Evolutionary conservation across 2,797 vertebrate species (phyloP), one percentile per base, ranked within the genome.

Genomic region (Coilia nasus): DNA sequence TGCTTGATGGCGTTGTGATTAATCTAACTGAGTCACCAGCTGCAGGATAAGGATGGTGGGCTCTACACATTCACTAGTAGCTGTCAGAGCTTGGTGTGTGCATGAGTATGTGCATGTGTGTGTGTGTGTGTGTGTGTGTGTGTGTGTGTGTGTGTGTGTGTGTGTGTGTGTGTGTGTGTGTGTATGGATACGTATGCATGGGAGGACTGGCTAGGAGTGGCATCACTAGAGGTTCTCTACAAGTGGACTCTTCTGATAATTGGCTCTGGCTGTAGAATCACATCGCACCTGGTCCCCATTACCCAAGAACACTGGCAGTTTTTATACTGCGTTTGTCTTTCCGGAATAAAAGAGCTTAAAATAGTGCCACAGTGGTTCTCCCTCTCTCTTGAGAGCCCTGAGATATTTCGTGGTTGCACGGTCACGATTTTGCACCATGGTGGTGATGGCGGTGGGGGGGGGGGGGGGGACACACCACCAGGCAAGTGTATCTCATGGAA

Each of bases 261-360:
- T 93, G 90, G 83, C 47, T 88, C 87, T 89, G 85, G 89, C 91
- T 84, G 91, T 85, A 88, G 90, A 91, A 91, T 94, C 90, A 90
- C 89, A 91, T 92, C 81, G 87, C 90, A 90, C 91, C 87, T 85
- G 89, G 87, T 64, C 90, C 88, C 90, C 88, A 88, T 90, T 82
- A 89, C 87, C 67, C 0, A 86, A 82, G 88, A 93, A 93, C 90
- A 91, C 85, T 3, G 90, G 90, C 85, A 91, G 89, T 93, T 92
- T 92, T 90, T 91, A 90, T 84, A 87, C 9, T 75, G 88, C 91
- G 92, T 89, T 90, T 89, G 82, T 83, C 89, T 90, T 89, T 88
- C 50, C 50, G 9, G 50, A 71, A 50, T 85, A 89, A 88, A 88
- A 81, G 87, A 84, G 88, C 91, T 89, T 91, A 92, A 93, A 93